These are phyloP conservation scores for Struthio camelus DNA, from an alignment of 2,113 vertebrate genomes.

Conservation along the genomic window DNA sequence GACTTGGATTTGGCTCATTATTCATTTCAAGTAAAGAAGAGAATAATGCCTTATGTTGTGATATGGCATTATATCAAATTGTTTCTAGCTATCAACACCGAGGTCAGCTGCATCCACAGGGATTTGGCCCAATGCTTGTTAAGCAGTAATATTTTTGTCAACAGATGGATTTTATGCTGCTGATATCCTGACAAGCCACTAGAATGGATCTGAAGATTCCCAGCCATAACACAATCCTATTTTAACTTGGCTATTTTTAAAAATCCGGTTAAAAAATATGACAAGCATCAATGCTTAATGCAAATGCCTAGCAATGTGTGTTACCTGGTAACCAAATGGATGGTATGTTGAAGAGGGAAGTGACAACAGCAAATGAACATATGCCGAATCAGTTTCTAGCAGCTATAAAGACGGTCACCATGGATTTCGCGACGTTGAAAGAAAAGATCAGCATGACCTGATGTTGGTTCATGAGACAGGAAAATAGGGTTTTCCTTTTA, in stretches of 20 bases:
- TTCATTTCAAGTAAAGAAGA: not conserved
- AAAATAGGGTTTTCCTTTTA: not conserved
- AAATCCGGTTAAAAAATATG: slow-evolving; percentile 37
- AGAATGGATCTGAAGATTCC: slow-evolving; percentile 44
- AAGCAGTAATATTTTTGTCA: slow-evolving; percentile 28
- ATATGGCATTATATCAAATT: not conserved
- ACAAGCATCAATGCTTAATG: slow-evolving; percentile 44
- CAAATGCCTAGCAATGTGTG: slow-evolving; percentile 48
- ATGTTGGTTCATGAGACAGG: not conserved
- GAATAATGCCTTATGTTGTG: slow-evolving; percentile 8
- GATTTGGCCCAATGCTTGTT: not conserved
- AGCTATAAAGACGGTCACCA: slow-evolving; percentile 33
- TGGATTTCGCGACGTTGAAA: slow-evolving; percentile 7
- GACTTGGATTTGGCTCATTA: not conserved
- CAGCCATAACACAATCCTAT: slow-evolving; percentile 56
- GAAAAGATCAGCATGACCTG: not conserved
- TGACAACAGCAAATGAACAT: slow-evolving; percentile 46
- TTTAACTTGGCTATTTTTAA: slow-evolving; percentile 64
- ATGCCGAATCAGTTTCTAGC: slow-evolving; percentile 24
- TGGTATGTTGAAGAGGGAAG: slow-evolving; percentile 49
- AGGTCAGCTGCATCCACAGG: not conserved
- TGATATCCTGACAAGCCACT: slow-evolving; percentile 26
- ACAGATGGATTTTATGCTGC: slow-evolving; percentile 19
- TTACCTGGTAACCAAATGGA: slow-evolving; percentile 66
- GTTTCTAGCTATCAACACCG: not conserved